These are phyloP conservation scores for Drosophila flavopinicola DNA, from an alignment of 2,888 invertebrate species.

Conservation along the genomic window DNA sequence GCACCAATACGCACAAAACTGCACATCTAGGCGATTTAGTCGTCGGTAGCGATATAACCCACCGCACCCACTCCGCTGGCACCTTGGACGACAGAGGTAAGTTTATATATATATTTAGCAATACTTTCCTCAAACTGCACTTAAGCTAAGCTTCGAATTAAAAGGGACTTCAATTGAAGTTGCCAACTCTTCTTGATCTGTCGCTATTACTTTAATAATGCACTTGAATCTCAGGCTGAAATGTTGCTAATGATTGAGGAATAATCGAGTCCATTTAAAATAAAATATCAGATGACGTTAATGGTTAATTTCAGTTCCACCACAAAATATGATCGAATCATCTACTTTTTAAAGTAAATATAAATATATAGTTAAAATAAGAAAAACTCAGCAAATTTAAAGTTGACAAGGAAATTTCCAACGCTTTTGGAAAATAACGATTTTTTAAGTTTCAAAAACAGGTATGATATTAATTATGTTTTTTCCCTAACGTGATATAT, in stretches of 20 bases:
- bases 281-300: too few relatives aligned
- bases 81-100: constrained; percentile 82
- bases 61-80: constrained; percentile 73
- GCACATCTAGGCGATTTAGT: constrained; percentile 76
- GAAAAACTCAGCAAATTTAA: too few relatives aligned
- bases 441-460: too few relatives aligned
- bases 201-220: neutral
- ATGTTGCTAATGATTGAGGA: neutral
- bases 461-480: too few relatives aligned
- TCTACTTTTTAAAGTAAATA: too few relatives aligned
- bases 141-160: constrained; percentile 3
- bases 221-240: neutral
- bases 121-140: constrained; percentile 18
- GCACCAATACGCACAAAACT: constrained; percentile 81
- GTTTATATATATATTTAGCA: constrained; percentile 34
- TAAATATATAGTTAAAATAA: neutral
- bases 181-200: neutral
- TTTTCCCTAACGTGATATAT: too few relatives aligned
- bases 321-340: too few relatives aligned
- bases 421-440: too few relatives aligned
- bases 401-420: too few relatives aligned
- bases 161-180: neutral
- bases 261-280: neutral
- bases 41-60: constrained; percentile 80
- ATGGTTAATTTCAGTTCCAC: too few relatives aligned